A percentile compares a stretch with the other conserved stretches of the same genome.
phyloP scores from a whole-genome alignment of 2,797 vertebrate species.

The Muscicapa comitata region DNA sequence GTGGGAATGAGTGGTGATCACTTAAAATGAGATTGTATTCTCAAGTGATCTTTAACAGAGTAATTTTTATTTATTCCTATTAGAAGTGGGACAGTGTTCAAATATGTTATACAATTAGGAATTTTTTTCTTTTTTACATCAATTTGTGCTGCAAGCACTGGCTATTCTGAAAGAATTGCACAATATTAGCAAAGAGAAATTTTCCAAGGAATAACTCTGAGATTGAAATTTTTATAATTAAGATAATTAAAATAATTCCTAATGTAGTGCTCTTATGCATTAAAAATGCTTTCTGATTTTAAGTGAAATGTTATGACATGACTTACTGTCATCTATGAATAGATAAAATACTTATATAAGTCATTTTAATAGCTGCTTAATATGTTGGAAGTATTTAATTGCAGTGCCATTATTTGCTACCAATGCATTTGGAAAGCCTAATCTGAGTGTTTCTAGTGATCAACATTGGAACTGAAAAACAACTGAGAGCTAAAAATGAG shows the following conservation, averaged over 20 bases:
- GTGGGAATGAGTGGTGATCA: not conserved
- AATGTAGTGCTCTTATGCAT: not conserved
- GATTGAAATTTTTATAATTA: not conserved
- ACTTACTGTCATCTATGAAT: not conserved
- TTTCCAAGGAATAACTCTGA: not conserved
- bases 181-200: not conserved
- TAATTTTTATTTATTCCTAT: not conserved
- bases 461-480: conserved; percentile 51
- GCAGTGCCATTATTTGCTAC: conserved; percentile 20
- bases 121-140: not conserved
- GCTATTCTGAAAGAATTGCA: not conserved
- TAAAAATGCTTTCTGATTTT: conserved; percentile 1
- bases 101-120: not conserved
- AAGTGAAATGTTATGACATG: not conserved
- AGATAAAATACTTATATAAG: conserved; percentile 7
- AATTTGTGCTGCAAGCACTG: not conserved
- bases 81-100: not conserved
- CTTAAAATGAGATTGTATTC: not conserved
- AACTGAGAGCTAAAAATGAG: conserved; percentile 46
- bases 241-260: not conserved
- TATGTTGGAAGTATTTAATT: conserved; percentile 55
- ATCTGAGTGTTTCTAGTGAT: conserved; percentile 48
- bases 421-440: not conserved
- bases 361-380: conserved; percentile 29
- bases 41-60: not conserved